Evolutionary conservation across 2,113 vertebrate genomes (phyloP).

Genomic region (Hylia prasina): DNA sequence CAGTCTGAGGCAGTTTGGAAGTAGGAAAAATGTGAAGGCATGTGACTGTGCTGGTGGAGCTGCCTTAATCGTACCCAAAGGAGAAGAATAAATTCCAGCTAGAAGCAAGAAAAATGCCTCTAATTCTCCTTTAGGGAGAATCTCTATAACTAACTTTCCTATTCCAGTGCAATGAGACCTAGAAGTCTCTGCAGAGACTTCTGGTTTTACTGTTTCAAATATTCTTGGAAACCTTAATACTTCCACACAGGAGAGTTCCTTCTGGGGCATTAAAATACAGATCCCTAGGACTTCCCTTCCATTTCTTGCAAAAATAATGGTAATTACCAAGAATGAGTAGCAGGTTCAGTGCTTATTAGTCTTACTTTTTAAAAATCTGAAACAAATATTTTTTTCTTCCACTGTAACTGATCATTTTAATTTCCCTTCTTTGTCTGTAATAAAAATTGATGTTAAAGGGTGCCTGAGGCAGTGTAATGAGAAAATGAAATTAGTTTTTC

Average conservation of each 20-base stretch:
- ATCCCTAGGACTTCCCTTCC: not conserved
- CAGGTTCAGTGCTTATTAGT: slow-evolving; percentile 67
- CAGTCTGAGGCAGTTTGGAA: not conserved
- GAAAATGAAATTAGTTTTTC: slow-evolving; percentile 99
- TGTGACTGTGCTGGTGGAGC: not conserved
- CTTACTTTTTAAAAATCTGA: slow-evolving; percentile 79
- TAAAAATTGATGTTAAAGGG: slow-evolving; percentile 96
- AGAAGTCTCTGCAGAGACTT: not conserved
- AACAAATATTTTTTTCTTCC: slow-evolving; percentile 77
- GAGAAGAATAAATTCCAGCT: slow-evolving; percentile 11
- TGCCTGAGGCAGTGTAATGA: slow-evolving; percentile 93
- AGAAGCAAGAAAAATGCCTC: slow-evolving; percentile 13
- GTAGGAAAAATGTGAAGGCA: not conserved
- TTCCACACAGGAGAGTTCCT: not conserved
- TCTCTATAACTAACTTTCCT: slow-evolving; percentile 43
- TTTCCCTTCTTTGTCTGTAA: slow-evolving; percentile 93
- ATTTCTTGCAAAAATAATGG: slow-evolving; percentile 58
- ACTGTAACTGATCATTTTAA: slow-evolving; percentile 88
- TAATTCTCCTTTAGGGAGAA: slow-evolving; percentile 38
- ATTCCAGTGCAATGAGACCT: not conserved
- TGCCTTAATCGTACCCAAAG: slow-evolving; percentile 2
- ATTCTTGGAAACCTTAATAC: slow-evolving; percentile 16
- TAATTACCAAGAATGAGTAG: slow-evolving; percentile 74
- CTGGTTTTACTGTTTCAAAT: not conserved
- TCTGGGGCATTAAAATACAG: slow-evolving; percentile 19